A percentile compares a stretch with the other conserved stretches of the same genome.
Conservation (phyloP, 2,888 invertebrate species). For the Scaeva pyrastri region DNA sequence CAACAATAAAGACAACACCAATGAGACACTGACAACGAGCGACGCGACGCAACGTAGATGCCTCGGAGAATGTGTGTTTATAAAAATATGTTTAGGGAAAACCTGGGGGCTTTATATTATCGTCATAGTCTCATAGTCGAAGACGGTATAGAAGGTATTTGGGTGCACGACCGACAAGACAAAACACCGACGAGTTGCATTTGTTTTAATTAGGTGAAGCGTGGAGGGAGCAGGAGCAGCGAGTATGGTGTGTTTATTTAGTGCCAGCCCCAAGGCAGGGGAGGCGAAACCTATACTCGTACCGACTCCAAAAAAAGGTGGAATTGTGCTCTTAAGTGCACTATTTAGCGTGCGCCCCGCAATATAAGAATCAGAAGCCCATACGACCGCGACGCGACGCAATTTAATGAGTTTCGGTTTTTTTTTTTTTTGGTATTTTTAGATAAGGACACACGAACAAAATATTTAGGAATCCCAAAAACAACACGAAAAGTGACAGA, state of each 20-base stretch:
- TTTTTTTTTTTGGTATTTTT: slow-evolving; percentile 71
- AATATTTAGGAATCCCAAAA: slow-evolving; percentile 48
- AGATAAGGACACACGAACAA: slow-evolving; percentile 64
- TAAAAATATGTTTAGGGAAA: slow-evolving; percentile 52
- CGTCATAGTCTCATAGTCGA: not conserved
- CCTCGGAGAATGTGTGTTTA: slow-evolving; percentile 57
- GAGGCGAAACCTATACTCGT: not conserved
- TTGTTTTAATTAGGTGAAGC: slow-evolving; percentile 72
- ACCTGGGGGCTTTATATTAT: slow-evolving; percentile 27
- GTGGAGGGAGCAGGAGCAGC: slow-evolving; percentile 53
- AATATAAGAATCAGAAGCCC: slow-evolving; percentile 53
- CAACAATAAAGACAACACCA: slow-evolving; percentile 16
- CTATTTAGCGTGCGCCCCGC: slow-evolving; percentile 59
- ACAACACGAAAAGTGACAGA: slow-evolving; percentile 24
- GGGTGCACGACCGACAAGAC: slow-evolving; percentile 33
- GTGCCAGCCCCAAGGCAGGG: slow-evolving; percentile 49
- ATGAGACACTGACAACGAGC: not conserved
- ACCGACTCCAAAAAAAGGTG: slow-evolving; percentile 60
- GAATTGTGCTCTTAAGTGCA: slow-evolving; percentile 65
- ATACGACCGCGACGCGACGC: slow-evolving; percentile 20
- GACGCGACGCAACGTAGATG: slow-evolving; percentile 26
- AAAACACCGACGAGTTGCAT: slow-evolving; percentile 54
- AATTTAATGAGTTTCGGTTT: slow-evolving; percentile 22
- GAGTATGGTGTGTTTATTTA: slow-evolving; percentile 68
- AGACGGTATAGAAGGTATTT: slow-evolving; percentile 31